Evolutionary conservation across 1,140 invertebrate species (phyloP), one percentile per base, ranked within the genome.

Genomic region (Coelopa frigida): DNA sequence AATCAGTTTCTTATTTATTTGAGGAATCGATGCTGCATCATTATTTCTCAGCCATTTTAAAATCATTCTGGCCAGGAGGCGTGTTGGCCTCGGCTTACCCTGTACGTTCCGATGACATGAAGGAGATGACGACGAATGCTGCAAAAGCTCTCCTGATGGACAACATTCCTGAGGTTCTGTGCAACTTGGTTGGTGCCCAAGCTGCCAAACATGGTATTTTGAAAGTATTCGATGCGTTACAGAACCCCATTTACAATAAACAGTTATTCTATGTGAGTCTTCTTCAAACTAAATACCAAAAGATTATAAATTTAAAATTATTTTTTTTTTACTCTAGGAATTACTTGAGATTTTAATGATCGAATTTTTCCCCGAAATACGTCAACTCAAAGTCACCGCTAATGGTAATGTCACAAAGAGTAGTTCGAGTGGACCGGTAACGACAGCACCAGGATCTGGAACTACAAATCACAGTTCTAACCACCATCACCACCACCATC

Each of bases 21-120:
- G 91, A 87, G 18, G 90, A 94, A 62, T 81, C 87, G 40, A 93
- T 92, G 87, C 68, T 94, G 46, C 81, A 92, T 56, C 90, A 88
- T 66, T 94, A 94, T 63, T 82, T 88, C 29, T 82, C 85, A 49
- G 73, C 84, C 14, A 79, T 92, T 48, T 78, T 84, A 32, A 90
- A 91, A 63, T 85, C 86, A 1, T 87, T 89, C 77, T 94, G 90
- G 89, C 87, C 87, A 3, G 82, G 87, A 43, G 88, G 87, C 8
- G 75, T 82, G 18, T 67, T 88, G 2, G 78, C 78, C 1, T 59
- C 59, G 4, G 72, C 56, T 6, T 72, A 68, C 23, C 73, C 75
- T 3, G 73, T 75, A 20, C 73, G 82, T 47, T 82, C 79, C 11
- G 76, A 83, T 22, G 77, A 85, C 52, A 80, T 89, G 56, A 87